These are phyloP conservation scores for Phoeniculus purpureus DNA, from an alignment of 2,797 vertebrate species.

Conservation along the genomic window DNA sequence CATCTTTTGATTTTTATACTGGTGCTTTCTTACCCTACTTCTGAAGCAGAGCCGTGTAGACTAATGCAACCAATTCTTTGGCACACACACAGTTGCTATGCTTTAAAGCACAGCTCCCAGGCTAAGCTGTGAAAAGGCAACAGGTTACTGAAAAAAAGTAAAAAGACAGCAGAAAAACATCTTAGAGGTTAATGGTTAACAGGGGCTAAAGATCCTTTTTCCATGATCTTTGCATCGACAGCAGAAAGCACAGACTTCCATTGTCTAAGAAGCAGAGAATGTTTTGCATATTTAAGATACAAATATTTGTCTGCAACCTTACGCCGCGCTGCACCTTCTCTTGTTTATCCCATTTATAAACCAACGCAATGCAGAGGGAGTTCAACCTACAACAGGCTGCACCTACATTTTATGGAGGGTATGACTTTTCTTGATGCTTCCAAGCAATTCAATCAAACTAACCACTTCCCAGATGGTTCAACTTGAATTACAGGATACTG, in stretches of 20 bases:
- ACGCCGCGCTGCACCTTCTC: background rate
- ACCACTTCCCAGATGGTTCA: background rate
- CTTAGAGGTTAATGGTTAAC: slow-evolving; percentile 12
- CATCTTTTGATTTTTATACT: background rate
- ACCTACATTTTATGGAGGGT: background rate
- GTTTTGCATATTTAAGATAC: slow-evolving; percentile 13
- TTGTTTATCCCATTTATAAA: background rate
- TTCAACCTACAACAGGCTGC: background rate
- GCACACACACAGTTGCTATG: background rate
- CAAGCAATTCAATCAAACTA: background rate
- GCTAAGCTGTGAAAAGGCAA: slow-evolving; percentile 13
- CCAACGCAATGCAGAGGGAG: background rate
- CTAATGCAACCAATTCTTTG: background rate
- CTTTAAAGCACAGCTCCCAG: background rate
- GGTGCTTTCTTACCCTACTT: background rate
- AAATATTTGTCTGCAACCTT: slow-evolving; percentile 16
- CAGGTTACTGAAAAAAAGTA: background rate
- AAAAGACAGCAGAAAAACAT: background rate
- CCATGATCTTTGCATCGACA: slow-evolving; percentile 8
- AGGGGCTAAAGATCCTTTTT: slow-evolving; percentile 15
- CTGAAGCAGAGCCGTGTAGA: background rate
- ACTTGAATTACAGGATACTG: background rate
- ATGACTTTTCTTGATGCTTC: background rate
- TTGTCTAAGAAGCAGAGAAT: slow-evolving; percentile 21
- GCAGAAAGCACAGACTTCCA: slow-evolving; percentile 12